These are phyloP conservation scores for Chymomyza amoena DNA, from an alignment of 2,888 invertebrate species.

Conservation along the genomic window DNA sequence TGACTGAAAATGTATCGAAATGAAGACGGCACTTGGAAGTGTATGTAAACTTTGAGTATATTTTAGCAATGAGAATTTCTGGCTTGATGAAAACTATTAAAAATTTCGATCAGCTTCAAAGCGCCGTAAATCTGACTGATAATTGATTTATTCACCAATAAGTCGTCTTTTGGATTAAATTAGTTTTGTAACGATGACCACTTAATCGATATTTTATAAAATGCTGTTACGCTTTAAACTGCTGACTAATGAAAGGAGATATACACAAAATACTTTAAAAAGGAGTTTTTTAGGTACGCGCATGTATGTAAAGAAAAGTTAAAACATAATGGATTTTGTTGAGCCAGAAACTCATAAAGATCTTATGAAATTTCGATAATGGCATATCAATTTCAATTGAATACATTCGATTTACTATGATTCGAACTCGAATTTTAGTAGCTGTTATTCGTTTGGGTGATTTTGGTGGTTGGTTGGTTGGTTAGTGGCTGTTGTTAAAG, in stretches of 20 bases:
- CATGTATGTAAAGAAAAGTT: constrained; percentile 31
- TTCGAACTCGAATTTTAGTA: constrained; percentile 16
- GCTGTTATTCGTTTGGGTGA: constrained; percentile 10
- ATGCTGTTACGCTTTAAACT: constrained; percentile 37
- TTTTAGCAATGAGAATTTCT: too few relatives aligned
- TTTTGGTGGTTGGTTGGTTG: constrained; percentile 7
- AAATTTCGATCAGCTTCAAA: not conserved
- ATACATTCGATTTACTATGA: constrained; percentile 33
- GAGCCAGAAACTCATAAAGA: constrained; percentile 16
- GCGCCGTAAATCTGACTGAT: not conserved
- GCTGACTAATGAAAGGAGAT: constrained; percentile 20
- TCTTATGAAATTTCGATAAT: constrained; percentile 77
- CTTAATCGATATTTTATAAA: constrained; percentile 79
- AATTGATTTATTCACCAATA: not conserved
- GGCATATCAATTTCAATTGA: constrained; percentile 56
- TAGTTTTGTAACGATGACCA: constrained; percentile 75
- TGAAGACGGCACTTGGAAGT: constrained; percentile 47
- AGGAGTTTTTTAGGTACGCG: not conserved
- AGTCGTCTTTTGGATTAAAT: not conserved
- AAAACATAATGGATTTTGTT: constrained; percentile 22
- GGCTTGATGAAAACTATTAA: too few relatives aligned
- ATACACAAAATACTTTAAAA: not conserved
- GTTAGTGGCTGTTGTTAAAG: constrained; percentile 29
- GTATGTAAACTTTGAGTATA: not conserved
- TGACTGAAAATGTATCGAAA: constrained; percentile 11